Evolutionary conservation across 2,113 vertebrate genomes (phyloP).

Genomic region (Micronycteris hirsuta): DNA sequence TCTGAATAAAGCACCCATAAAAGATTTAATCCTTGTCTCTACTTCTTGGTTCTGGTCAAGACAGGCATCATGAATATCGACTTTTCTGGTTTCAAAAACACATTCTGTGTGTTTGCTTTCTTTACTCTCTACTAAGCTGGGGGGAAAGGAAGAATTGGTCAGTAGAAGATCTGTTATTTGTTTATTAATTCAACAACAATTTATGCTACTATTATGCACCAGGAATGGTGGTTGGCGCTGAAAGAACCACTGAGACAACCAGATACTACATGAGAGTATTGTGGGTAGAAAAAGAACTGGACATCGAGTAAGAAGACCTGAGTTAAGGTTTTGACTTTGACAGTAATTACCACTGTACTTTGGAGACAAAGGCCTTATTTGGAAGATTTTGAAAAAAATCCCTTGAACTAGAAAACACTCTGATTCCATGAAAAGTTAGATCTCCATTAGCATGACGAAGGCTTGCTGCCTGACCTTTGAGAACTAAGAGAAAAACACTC

Average conservation of each 20-base stretch:
- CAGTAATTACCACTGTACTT: conserved; percentile 37
- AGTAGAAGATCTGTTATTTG: not conserved
- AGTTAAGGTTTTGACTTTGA: conserved; percentile 10
- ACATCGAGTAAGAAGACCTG: not conserved
- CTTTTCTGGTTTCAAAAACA: not conserved
- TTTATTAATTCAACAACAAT: not conserved
- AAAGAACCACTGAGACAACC: not conserved
- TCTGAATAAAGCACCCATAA: no score
- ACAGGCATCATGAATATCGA: no score
- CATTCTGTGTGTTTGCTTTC: not conserved
- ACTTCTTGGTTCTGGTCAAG: no score
- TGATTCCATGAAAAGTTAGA: conserved; percentile 15
- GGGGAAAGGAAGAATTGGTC: not conserved
- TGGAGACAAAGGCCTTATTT: conserved; percentile 25
- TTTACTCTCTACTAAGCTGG: not conserved
- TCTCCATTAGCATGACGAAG: conserved; percentile 47
- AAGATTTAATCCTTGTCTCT: no score
- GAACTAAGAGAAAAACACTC: conserved; percentile 40
- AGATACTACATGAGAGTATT: not conserved
- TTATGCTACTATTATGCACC: not conserved
- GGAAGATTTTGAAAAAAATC: conserved; percentile 36
- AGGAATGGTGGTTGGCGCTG: not conserved
- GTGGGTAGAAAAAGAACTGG: not conserved
- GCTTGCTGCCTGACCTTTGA: conserved; percentile 57
- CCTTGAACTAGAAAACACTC: conserved; percentile 14